phyloP scores from a whole-genome alignment of 2,797 vertebrate genomes.

The Gymnothorax javanicus region DNA sequence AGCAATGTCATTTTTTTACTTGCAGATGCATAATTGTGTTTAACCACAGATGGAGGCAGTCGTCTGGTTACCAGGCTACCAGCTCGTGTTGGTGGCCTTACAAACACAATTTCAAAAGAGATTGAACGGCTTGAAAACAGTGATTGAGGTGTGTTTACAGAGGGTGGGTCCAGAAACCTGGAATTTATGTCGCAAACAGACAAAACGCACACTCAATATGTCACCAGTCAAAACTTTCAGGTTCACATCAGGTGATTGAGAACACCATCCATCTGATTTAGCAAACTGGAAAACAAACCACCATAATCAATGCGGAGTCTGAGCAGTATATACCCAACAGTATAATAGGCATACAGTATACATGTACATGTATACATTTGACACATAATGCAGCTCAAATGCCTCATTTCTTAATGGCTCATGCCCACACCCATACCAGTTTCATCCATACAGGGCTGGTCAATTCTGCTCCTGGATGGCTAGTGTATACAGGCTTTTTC shows the following conservation, averaged over 20 bases:
- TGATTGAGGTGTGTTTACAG: neutral
- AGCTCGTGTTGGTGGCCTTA: neutral
- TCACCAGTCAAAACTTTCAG: neutral
- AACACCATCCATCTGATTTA: neutral
- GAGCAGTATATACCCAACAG: neutral
- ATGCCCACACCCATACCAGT: neutral
- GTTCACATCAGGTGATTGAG: neutral
- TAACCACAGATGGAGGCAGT: neutral
- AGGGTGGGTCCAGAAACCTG: neutral
- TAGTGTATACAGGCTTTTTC: too few relatives aligned
- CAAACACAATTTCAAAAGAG: neutral
- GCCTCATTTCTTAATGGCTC: neutral
- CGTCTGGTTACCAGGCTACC: neutral
- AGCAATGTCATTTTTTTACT: neutral
- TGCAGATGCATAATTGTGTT: neutral
- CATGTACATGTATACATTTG: neutral
- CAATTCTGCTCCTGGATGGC: too few relatives aligned
- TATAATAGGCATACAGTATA: neutral
- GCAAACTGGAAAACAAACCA: neutral
- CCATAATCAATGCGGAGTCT: neutral
- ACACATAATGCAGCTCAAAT: neutral
- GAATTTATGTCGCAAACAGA: neutral
- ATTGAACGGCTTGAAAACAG: neutral
- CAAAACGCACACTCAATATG: neutral
- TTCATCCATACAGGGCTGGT: too few relatives aligned